Evolutionary conservation across 2,888 invertebrate genomes (phyloP).

Genomic region (Ctena decussata): DNA sequence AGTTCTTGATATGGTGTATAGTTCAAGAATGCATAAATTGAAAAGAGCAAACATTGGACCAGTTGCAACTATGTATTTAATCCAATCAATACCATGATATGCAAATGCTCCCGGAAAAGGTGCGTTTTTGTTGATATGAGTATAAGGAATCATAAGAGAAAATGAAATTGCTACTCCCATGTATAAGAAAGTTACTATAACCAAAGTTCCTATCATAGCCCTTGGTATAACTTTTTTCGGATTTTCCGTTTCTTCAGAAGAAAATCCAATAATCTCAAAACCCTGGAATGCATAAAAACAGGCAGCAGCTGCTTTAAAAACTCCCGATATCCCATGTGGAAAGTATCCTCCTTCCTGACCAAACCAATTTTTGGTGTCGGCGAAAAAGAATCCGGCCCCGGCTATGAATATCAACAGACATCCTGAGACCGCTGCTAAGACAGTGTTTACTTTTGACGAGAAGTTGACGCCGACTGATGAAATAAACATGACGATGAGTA

Average conservation of each 20-base stretch:
- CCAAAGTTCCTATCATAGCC: constrained; percentile 81
- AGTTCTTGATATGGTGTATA: constrained; percentile 94
- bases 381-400: constrained; percentile 93
- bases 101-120: constrained; percentile 83
- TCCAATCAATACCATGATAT: constrained; percentile 78
- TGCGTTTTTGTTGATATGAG: constrained; percentile 76
- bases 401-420: constrained; percentile 85
- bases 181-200: constrained; percentile 78
- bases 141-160: constrained; percentile 79
- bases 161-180: constrained; percentile 72
- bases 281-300: constrained; percentile 87
- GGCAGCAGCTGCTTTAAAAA: constrained; percentile 86
- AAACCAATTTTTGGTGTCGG: constrained; percentile 94
- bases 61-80: constrained; percentile 77
- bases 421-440: constrained; percentile 84
- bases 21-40: constrained; percentile 90
- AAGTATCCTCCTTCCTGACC: constrained; percentile 84
- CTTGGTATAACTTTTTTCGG: constrained; percentile 85
- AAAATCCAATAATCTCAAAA: constrained; percentile 86
- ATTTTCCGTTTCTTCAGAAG: constrained; percentile 86
- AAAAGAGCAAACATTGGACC: constrained; percentile 82
- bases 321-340: constrained; percentile 81
- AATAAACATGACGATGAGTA: constrained; percentile 87
- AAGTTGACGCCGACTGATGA: constrained; percentile 83
- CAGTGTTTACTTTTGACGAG: constrained; percentile 85